Evolutionary conservation across 2,797 vertebrate genomes (phyloP), one percentile per base, ranked within the genome.

Genomic region (Lemur catta): DNA sequence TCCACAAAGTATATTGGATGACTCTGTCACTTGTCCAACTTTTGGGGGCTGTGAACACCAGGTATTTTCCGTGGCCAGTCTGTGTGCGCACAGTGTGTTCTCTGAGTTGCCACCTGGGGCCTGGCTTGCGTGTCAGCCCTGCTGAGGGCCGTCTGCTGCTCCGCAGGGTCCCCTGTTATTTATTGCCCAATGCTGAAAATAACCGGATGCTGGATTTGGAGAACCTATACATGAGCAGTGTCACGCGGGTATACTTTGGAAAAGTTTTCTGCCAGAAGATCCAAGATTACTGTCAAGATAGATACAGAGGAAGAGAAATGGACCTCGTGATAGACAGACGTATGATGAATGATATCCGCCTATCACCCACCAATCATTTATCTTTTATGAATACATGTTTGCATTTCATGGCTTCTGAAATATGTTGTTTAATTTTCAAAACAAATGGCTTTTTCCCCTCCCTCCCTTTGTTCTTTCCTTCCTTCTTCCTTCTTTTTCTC

Each of bases 141-240:
- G 95, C 97, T 97, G 98, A 88, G 96, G 63, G 85, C 98, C 95
- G 69, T 98, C 97, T 98, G 98, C 88, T 93, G 57, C 96, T 96
- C 95, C 43, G 14, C 0, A 43, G 96, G 8, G 28, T 50, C 96
- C 91, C 55, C 89, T 80, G 80, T 43, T 72, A 4, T 91, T 43
- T 72, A 4, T 91, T 71, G 24, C 57, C 94, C 86, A 80, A 55
- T 87, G 65, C 93, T 86, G 84, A 96, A 87, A 52, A 74, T 89
- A 94, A 59, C 84, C 30, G 59, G 92, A 97, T 92, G 96, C 94
- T 59, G 84, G 95, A 90, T 97, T 96, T 97, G 84, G 93, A 96
- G 96, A 96, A 61, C 74, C 69, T 89, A 7, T 74, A 48, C 76
- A 4, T 92, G 63, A 90, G 48, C 57, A 63, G 96, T 76, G 84